Percentiles rank a stretch among this genome's conserved stretches.
Evolutionary conservation across 2,797 vertebrate species (phyloP).

Genomic region (Xenops minutus): DNA sequence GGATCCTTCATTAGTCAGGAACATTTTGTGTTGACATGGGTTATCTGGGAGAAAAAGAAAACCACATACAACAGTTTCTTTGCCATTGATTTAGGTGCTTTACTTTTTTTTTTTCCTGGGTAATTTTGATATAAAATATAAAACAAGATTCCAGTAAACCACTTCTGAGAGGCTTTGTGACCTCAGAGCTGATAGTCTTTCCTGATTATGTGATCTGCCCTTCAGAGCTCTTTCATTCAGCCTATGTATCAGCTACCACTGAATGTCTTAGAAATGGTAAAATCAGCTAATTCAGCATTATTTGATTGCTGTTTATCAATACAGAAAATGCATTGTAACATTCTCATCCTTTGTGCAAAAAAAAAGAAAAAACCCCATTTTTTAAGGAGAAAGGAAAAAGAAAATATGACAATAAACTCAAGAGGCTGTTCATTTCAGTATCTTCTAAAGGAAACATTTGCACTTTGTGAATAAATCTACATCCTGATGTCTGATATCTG

Average conservation of each 20-base stretch:
- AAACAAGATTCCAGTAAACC: background rate
- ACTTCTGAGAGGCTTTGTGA: background rate
- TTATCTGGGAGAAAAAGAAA: background rate
- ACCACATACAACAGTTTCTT: background rate
- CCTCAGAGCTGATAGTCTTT: background rate
- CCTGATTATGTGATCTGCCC: background rate
- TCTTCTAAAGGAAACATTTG: slow-evolving; percentile 15
- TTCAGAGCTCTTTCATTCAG: background rate
- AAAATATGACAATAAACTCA: slow-evolving; percentile 5
- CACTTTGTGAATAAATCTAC: slow-evolving; percentile 25
- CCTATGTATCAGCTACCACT: background rate
- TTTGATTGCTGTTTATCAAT: background rate
- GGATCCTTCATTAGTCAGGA: background rate
- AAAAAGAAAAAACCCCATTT: background rate
- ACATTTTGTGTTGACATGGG: background rate
- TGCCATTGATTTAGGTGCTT: background rate
- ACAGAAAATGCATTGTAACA: background rate
- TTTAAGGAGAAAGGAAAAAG: background rate
- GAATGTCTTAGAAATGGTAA: background rate
- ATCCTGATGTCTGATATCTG: background rate
- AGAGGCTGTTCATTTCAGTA: slow-evolving; percentile 3
- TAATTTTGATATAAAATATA: background rate
- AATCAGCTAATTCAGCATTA: background rate
- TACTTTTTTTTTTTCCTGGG: background rate
- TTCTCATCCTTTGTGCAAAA: background rate